Evolutionary conservation across 2,888 invertebrate genomes (phyloP), one percentile per base, ranked within the genome.

Genomic region (Dorcus hopei): DNA sequence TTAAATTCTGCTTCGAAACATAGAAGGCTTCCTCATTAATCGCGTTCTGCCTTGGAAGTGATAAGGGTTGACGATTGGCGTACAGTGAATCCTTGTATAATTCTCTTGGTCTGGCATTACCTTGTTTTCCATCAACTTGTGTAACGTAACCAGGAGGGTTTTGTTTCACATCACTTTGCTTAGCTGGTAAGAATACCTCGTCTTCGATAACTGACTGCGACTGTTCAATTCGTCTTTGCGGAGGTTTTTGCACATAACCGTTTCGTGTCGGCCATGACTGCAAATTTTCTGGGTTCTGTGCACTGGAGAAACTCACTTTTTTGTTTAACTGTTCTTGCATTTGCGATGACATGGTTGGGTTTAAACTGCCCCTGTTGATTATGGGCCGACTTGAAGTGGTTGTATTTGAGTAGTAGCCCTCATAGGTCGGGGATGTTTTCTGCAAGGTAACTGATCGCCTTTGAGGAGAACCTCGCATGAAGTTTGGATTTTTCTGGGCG

Each of bases 311-410:
- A 63, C 82, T 83, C 1, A 83, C 83, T 56, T 81, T 79, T 59
- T 83, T 82, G 9, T 79, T 77, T 2, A 74, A 74, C 39, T 73
- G 69, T 8, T 72, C 73, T 3, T 77, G 75, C 49, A 77, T 75
- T 5, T 80, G 79, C 3, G 72, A 63, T 7, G 57, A 52, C 3
- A 41, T 26, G 69, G 73, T 14, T 62, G 72, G 41, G 40, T 61
- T 75, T 45, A 83, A 71, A 65, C 82, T 83, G 1, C 83, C 81
- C n/a, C 82, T 68, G 68, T 80, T 80, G 55, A 83, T 82, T 57
- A 83, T 83, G 1, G 83, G 83, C 7, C 72, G 65, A 40, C 74
- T 70, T 0, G 69, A 53, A 59, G 65, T 39, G 54, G 61, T 58
- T 54, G 49, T 68, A 42, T 69, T 16, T 71, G 62, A 9, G 16